These are phyloP conservation scores for Acronicta alni DNA, from an alignment of 2,888 invertebrate genomes.

Conservation along the genomic window DNA sequence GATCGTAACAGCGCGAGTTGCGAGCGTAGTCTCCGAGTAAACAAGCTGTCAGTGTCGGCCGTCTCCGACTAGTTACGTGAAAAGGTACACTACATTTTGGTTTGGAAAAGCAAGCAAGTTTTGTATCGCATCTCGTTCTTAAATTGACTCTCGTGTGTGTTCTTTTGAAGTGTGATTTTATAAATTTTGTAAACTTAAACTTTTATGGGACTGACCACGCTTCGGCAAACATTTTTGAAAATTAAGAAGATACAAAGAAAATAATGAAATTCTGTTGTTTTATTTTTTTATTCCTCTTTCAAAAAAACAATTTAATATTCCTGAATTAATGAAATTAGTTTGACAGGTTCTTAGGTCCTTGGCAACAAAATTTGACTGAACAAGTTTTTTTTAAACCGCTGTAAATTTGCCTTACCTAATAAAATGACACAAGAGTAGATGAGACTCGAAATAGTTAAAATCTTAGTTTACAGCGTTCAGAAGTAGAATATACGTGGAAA, in stretches of 20 bases:
- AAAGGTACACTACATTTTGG: constrained; percentile 40
- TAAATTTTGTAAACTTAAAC: no score
- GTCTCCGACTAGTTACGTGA: constrained; percentile 36
- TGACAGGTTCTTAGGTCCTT: constrained; percentile 53
- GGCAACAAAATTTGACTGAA: constrained; percentile 43
- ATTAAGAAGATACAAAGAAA: constrained; percentile 39
- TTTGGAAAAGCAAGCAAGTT: constrained; percentile 18
- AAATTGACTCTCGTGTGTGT: constrained; percentile 30
- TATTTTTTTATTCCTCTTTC: constrained; percentile 35
- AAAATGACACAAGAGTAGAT: constrained; percentile 66
- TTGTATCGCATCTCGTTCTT: constrained; percentile 9
- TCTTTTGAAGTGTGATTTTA: constrained; percentile 6
- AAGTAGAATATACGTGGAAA: constrained; percentile 79
- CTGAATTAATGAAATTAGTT: constrained; percentile 14
- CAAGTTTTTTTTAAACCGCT: constrained; percentile 30
- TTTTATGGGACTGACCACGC: not conserved
- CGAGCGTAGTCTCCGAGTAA: constrained; percentile 24
- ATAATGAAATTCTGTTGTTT: constrained; percentile 40
- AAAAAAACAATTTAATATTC: constrained; percentile 24
- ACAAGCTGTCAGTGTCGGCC: constrained; percentile 41
- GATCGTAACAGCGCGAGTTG: constrained; percentile 31
- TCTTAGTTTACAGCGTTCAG: constrained; percentile 75
- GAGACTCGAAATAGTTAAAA: constrained; percentile 65
- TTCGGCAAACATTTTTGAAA: constrained; percentile 26
- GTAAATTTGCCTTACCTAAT: constrained; percentile 54